phyloP scores from a whole-genome alignment of 2,797 vertebrate genomes.

The Dromococcyx pavoninus region DNA sequence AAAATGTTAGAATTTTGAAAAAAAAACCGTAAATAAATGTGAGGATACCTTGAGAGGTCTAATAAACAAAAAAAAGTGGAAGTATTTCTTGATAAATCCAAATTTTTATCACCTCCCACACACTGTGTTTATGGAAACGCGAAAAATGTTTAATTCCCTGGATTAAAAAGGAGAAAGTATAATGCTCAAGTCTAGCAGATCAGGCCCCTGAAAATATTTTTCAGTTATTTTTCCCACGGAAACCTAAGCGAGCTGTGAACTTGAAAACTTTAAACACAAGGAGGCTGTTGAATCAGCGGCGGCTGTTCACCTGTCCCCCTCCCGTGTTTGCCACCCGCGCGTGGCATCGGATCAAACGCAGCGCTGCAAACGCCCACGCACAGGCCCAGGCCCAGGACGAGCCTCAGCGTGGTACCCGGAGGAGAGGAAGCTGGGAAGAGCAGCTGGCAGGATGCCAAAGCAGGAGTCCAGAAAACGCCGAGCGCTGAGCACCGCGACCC shows the following conservation, averaged over 20 bases:
- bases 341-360: background rate
- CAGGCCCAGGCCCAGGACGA: no score
- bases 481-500: no score
- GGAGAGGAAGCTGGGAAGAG: background rate
- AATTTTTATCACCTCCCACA: background rate
- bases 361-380: no score
- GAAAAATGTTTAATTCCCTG: background rate
- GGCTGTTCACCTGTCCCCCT: background rate
- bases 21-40: background rate
- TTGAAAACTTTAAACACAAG: background rate
- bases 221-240: background rate
- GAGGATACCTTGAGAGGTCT: background rate
- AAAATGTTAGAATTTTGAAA: background rate
- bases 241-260: background rate
- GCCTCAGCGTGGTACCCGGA: background rate
- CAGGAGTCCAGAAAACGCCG: no score
- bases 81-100: background rate
- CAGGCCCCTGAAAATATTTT: background rate
- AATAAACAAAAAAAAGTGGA: background rate
- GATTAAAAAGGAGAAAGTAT: background rate
- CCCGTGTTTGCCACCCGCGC: background rate
- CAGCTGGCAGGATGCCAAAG: background rate
- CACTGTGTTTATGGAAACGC: background rate
- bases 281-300: background rate
- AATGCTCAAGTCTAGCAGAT: background rate